Percentiles rank a stretch among this genome's conserved stretches.
Conservation (phyloP, 2,113 vertebrate genomes). For the Eulemur macaco region DNA sequence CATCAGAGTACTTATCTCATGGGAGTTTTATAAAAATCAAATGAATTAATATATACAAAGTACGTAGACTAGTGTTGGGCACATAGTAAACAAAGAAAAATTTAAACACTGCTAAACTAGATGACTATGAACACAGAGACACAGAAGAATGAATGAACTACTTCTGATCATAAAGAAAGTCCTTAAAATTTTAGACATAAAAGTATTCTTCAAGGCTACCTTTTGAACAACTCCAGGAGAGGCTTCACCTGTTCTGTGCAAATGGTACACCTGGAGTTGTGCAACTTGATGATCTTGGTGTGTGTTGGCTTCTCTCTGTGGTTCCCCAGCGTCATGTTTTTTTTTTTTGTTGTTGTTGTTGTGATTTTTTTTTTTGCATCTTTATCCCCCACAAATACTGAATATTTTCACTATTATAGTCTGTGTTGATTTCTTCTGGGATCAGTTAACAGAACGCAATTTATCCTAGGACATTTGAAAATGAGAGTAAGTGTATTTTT, state of each 20-base stretch:
- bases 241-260: background rate
- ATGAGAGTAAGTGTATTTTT: constrained; percentile 38
- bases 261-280: background rate
- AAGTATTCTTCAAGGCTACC: background rate
- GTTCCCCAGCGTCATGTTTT: background rate
- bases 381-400: constrained; percentile 21
- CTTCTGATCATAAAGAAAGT: background rate
- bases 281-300: background rate
- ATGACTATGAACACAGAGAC: background rate
- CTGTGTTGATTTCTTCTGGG: constrained; percentile 39
- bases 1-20: background rate
- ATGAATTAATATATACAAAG: background rate
- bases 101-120: background rate
- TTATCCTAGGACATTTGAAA: constrained; percentile 43
- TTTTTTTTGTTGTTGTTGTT: background rate
- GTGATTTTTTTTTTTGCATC: background rate
- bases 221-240: background rate
- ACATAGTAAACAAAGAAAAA: background rate
- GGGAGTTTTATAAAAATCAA: background rate
- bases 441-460: constrained; percentile 2
- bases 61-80: background rate
- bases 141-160: background rate
- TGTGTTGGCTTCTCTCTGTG: background rate
- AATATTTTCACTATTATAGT: constrained; percentile 18
- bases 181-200: constrained; percentile 3